Conservation (phyloP, 2,888 invertebrate species). For the Catocala fraxini region DNA sequence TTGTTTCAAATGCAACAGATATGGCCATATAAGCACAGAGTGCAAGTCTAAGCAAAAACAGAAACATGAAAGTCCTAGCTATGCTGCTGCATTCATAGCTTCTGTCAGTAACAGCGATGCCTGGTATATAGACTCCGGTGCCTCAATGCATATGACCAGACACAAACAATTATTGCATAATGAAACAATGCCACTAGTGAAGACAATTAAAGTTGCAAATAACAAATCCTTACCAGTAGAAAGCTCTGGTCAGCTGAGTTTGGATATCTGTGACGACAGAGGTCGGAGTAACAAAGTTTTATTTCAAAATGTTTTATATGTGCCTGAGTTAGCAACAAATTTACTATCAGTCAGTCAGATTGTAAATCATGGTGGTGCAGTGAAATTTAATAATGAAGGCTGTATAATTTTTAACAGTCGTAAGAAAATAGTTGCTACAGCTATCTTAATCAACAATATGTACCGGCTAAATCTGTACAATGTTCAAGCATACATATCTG, state of each 20-base stretch:
- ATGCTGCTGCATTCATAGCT: constrained; percentile 9
- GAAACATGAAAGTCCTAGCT: constrained; percentile 1
- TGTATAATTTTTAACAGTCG: too few relatives aligned
- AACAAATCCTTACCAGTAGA: constrained; percentile 9
- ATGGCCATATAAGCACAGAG: constrained; percentile 4
- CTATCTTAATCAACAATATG: too few relatives aligned
- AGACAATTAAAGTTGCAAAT: constrained; percentile 7
- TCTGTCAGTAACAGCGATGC: constrained; percentile 1
- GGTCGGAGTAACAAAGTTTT: not conserved
- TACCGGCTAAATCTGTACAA: too few relatives aligned
- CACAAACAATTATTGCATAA: not conserved
- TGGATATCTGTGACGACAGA: constrained; percentile 7
- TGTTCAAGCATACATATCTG: too few relatives aligned
- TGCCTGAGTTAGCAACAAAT: too few relatives aligned
- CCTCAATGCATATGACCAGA: constrained; percentile 10
- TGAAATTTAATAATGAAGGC: too few relatives aligned
- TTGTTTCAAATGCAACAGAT: constrained; percentile 9
- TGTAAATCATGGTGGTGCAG: too few relatives aligned
- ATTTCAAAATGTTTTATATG: too few relatives aligned
- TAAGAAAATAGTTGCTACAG: too few relatives aligned
- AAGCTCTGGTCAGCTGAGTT: constrained; percentile 1
- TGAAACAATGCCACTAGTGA: not conserved
- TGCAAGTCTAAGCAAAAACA: constrained; percentile 8
- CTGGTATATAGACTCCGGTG: constrained; percentile 15
- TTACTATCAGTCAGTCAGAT: too few relatives aligned